Conservation (phyloP, 2,888 invertebrate genomes). For the Thumatha senex region DNA sequence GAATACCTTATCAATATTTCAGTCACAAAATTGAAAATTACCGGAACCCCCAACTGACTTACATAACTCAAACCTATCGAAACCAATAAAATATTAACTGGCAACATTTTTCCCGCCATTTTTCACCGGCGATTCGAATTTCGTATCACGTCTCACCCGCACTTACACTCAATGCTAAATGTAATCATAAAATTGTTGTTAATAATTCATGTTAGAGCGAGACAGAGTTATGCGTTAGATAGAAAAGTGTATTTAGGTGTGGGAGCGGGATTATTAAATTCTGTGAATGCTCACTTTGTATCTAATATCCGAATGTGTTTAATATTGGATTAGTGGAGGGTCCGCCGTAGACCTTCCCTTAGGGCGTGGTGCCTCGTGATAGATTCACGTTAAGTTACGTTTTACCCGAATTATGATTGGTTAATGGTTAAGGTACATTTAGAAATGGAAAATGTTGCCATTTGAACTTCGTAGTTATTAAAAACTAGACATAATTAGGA, state of each 20-base stretch:
- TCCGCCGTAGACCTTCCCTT: constrained; percentile 53
- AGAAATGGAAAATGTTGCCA: constrained; percentile 60
- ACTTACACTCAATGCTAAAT: constrained; percentile 78
- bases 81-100: constrained; percentile 81
- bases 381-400: constrained; percentile 62
- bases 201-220: constrained; percentile 73
- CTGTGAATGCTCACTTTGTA: constrained; percentile 83
- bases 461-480: constrained; percentile 36
- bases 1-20: constrained; percentile 75
- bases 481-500: constrained; percentile 17
- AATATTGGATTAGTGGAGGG: constrained; percentile 81
- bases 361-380: constrained; percentile 67
- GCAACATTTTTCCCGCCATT: constrained; percentile 73
- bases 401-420: constrained; percentile 75
- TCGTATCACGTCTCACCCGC: constrained; percentile 72
- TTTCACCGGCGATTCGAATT: constrained; percentile 71
- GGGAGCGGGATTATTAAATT: constrained; percentile 80
- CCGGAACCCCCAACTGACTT: constrained; percentile 60
- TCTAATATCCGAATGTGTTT: constrained; percentile 83
- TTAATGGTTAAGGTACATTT: constrained; percentile 61
- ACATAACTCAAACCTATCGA: constrained; percentile 80
- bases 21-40: constrained; percentile 81
- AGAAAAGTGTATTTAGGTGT: constrained; percentile 50
- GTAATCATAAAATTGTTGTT: constrained; percentile 83
- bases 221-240: constrained; percentile 41